A percentile compares a stretch with the other conserved stretches of the same genome.
Conservation (phyloP, 2,113 vertebrate species). For the Puma concolor region DNA sequence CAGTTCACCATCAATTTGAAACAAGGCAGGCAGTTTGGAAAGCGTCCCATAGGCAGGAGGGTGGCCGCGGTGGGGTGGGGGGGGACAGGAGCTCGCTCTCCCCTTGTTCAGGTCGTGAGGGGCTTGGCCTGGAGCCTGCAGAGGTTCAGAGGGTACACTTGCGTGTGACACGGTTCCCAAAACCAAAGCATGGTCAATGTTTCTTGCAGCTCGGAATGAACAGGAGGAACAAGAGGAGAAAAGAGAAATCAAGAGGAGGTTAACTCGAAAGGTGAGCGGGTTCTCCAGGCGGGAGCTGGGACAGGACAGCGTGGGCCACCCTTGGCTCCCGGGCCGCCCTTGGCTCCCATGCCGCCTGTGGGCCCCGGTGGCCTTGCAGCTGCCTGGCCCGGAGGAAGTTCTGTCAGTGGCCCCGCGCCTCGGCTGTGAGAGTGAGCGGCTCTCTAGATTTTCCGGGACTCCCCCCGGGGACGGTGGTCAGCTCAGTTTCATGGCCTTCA, state of each 20-base stretch:
- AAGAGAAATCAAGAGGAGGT: constrained; percentile 96
- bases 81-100: too few species aligned
- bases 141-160: not conserved
- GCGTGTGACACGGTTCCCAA: rapidly evolving
- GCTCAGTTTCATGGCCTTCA: not conserved
- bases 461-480: not conserved
- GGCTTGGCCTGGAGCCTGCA: not conserved
- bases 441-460: not conserved
- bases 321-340: not conserved
- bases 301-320: not conserved
- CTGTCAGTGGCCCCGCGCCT: rapidly evolving
- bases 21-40: not conserved
- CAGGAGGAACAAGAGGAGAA: constrained; percentile 99
- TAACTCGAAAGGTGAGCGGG: constrained; percentile 95
- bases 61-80: not conserved
- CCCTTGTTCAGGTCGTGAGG: not conserved
- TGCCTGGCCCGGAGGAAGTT: rapidly evolving
- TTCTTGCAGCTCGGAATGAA: constrained; percentile 95
- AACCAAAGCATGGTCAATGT: constrained; percentile 70
- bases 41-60: not conserved
- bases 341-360: not conserved
- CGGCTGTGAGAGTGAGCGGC: rapidly evolving
- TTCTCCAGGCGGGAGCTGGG: not conserved
- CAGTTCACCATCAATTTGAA: not conserved
- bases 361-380: not conserved